Base-by-base conservation (phyloP, 2,797 vertebrate species). In the Catostomus latipinnis region DNA sequence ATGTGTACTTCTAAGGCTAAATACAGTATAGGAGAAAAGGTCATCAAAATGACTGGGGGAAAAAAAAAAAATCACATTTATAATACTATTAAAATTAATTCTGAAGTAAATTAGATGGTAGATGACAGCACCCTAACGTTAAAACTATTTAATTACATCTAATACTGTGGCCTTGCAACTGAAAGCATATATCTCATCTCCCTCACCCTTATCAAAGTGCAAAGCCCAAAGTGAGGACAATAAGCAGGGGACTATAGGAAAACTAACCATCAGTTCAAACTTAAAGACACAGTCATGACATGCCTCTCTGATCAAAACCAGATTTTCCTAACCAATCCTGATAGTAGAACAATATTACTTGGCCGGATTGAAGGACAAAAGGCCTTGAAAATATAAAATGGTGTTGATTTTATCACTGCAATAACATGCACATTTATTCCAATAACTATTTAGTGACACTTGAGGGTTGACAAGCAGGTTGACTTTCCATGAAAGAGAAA, bases 1-100 rank as follows among this genome's bases (percentile, higher is more conserved):
- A 92, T 90, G 88, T 80, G 63, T 90, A 87, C 88, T 88, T 89
- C 22, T 22, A 22, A 34, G 34, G 34, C 34, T 34, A 34, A 3
- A 34, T 34, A 34, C 81, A 82, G 87, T 85, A 89, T 81, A 75
- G 83, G 76, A 78, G 80, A 84, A 90, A 85, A 84, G 82, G 85
- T 18, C 16, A 60, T 9, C 18, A n/a, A 4, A 6, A 16, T 2
- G 54, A 57, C 54, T 91, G 68, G 87, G 16, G 16, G 16, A 18
- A 18, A 18, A 18, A 18, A 88, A 34, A 34, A 34, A 34, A 34
- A 34, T 34, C 3, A 34, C 34, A 34, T 34, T 34, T 34, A 34
- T 2, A 34, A 34, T 34, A 34, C 34, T 34, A 2, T 34, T 3
- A 34, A 34, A 34, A 34, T 34, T 4, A 34, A 34, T 34, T 34